Evolutionary conservation across 2,113 vertebrate genomes (phyloP).

Genomic region (Brachyhypopomus gauderio): DNA sequence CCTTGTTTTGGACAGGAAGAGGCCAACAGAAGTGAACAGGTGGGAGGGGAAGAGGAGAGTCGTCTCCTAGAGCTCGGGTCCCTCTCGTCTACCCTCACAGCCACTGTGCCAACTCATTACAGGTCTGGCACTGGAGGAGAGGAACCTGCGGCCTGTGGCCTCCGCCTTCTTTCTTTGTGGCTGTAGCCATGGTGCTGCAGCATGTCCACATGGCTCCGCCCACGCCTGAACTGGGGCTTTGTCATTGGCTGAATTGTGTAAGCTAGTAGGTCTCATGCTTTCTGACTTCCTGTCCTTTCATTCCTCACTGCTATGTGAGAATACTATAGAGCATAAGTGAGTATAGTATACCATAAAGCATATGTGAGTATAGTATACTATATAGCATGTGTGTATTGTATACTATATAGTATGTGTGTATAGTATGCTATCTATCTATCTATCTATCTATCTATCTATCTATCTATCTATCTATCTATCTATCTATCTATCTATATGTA

Average conservation of each 20-base stretch:
- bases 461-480: neutral
- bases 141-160: neutral
- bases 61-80: conserved; percentile 8
- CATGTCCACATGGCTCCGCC: conserved; percentile 40
- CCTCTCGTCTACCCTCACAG: neutral
- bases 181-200: conserved; percentile 30
- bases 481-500: too few species aligned
- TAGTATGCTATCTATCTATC: conserved; percentile 17
- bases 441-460: conserved; percentile 27
- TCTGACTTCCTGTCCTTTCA: neutral
- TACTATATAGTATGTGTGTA: too few species aligned
- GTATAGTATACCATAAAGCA: too few species aligned
- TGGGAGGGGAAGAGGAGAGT: conserved; percentile 9
- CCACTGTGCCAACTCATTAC: conserved; percentile 43
- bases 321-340: too few species aligned
- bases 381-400: too few species aligned
- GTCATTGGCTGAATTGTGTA: neutral
- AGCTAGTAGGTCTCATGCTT: too few species aligned
- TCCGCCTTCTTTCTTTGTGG: conserved; percentile 34
- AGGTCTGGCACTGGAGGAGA: conserved; percentile 25
- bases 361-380: too few species aligned
- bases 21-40: conserved; percentile 1
- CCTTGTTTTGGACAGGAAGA: neutral
- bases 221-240: conserved; percentile 12
- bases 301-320: too few species aligned